These are phyloP conservation scores for Acestrorhynchus altus DNA, from an alignment of 2,797 vertebrate genomes.

Conservation along the genomic window DNA sequence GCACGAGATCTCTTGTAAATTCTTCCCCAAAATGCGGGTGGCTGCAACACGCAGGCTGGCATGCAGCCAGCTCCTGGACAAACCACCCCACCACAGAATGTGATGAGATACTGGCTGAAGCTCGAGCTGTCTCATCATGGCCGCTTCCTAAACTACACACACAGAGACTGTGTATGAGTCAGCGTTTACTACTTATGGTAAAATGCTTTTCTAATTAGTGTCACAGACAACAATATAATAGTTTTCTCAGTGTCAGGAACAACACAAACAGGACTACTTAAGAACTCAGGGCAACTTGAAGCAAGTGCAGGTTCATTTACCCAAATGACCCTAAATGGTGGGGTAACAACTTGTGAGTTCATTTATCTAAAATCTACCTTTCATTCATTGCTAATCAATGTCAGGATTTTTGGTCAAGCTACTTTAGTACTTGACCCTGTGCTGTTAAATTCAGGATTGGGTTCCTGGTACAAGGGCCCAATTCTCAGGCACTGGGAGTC, in stretches of 20 bases:
- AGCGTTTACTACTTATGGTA: not conserved
- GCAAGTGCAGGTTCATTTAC: too few relatives aligned
- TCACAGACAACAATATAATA: too few relatives aligned
- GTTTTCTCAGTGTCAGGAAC: too few relatives aligned
- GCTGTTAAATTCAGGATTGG: conserved; percentile 51
- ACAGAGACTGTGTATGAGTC: not conserved
- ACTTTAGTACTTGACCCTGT: not conserved
- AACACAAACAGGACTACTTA: too few relatives aligned
- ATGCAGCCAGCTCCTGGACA: conserved; percentile 50
- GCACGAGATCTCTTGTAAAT: conserved; percentile 39
- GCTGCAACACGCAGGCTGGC: conserved; percentile 45
- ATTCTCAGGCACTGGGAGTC: not conserved
- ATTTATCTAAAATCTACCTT: too few relatives aligned
- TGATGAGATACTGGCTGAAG: conserved; percentile 66
- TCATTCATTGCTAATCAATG: not conserved
- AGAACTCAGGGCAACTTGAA: too few relatives aligned
- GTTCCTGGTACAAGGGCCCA: conserved; percentile 3
- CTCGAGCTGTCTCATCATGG: not conserved
- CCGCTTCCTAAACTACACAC: not conserved
- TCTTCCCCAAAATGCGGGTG: conserved; percentile 1
- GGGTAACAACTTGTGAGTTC: too few relatives aligned
- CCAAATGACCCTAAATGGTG: too few relatives aligned
- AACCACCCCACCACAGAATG: conserved; percentile 73
- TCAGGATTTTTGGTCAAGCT: not conserved
- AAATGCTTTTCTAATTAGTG: too few relatives aligned